Base-by-base conservation (phyloP, 2,888 invertebrate genomes). In the Listrodromus nycthemerus region DNA sequence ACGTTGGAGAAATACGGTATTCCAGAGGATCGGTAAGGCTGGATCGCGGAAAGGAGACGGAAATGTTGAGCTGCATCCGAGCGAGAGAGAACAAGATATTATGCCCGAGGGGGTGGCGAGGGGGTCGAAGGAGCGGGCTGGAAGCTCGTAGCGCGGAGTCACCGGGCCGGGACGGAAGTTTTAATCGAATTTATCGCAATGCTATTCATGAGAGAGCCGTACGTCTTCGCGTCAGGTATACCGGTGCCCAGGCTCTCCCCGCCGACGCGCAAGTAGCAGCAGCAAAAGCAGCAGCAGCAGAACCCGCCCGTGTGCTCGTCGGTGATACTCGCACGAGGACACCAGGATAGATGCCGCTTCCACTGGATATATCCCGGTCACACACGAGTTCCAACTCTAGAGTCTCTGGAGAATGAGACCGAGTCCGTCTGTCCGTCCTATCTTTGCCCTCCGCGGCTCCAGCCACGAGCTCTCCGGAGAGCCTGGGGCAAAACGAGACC, bases 171-270 rank as follows among this genome's bases (percentile, higher is more conserved):
- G 81, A 90, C 90, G 89, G 89, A 92, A 92, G 91, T 92, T 92
- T 92, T 92, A 92, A 92, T 92, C 92, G 92, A 92, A 92, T 92
- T 92, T 92, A 92, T 92, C 92, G 92, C 92, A 92, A 92, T 91
- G 91, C 91, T 92, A 92, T 92, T 92, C 92, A 92, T 92, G 92
- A 92, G 92, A 91, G 89, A 90, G 89, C 89, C 91, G 91, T 91
- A 91, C 90, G 88, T 92, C 91, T 91, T 90, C 88, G 90, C 90
- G 89, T 91, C 90, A 90, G 89, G 90, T 90, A 91, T 89, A 92
- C 88, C 37, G 75, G 61, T 80, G 80, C 83, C 80, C 80, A 77
- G 80, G 70, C 21, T 50, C 71, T 16, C 41, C 41, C 71, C 10
- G 27, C 21, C 13, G 21, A 37, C 30, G 30, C 58, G 52, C 27